phyloP scores from a whole-genome alignment of 2,113 vertebrate species.

The Elachura formosa region DNA sequence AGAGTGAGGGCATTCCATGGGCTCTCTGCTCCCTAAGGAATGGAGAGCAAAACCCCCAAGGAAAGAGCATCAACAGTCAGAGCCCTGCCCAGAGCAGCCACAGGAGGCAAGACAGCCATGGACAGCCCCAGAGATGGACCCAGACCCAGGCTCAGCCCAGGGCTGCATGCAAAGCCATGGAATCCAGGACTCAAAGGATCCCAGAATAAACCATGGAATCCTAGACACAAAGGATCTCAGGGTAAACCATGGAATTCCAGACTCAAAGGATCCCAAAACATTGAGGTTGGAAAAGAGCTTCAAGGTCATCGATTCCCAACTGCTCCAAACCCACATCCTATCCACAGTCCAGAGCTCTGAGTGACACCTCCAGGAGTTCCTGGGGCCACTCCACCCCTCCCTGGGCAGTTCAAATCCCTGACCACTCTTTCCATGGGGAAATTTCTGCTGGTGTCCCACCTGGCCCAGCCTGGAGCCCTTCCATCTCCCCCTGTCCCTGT shows the following conservation, averaged over 20 bases:
- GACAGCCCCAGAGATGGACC: neutral
- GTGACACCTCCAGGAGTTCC: neutral
- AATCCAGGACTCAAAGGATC: too few relatives aligned
- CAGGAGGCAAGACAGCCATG: neutral
- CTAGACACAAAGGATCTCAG: too few relatives aligned
- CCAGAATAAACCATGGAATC: neutral
- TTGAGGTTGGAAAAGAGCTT: neutral
- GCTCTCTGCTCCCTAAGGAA: neutral
- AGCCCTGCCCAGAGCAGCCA: neutral
- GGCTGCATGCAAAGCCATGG: too few relatives aligned
- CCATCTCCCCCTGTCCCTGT: neutral
- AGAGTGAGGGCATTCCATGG: neutral
- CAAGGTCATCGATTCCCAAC: fast-evolving
- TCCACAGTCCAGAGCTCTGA: neutral
- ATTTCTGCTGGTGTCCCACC: neutral
- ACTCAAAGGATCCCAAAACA: neutral
- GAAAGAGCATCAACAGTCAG: neutral
- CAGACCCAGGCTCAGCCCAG: neutral
- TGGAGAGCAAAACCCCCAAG: neutral
- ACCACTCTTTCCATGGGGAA: neutral
- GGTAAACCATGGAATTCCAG: too few relatives aligned
- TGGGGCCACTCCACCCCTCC: neutral
- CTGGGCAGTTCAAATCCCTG: neutral
- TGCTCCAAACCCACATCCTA: neutral
- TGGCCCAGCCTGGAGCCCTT: neutral